Evolutionary conservation across 1,140 invertebrate species (phyloP), one percentile per base, ranked within the genome.

Genomic region (Belonocnema kinseyi): DNA sequence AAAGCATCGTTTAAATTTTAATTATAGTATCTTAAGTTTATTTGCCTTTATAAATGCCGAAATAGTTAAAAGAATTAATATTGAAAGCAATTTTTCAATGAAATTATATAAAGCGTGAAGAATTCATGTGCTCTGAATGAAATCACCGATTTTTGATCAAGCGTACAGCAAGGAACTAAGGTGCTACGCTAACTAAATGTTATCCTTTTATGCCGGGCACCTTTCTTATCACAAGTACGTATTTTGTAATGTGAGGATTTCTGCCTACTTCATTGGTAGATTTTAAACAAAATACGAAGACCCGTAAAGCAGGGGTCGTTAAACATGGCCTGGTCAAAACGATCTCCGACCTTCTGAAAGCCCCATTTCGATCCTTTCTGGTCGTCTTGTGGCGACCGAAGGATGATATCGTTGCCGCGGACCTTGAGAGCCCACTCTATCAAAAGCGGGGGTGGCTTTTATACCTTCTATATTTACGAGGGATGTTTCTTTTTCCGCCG

Each of bases 381-480:
- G 85, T 87, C 83, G 82, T 86, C 80, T 82, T 87, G 85, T 79
- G 82, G 85, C 77, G 77, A 80, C 84, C 81, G 78, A 54, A 78
- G 80, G 72, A 79, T 84, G 85, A 88, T 88, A 86, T 83, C 82
- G 77, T 73, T 77, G 80, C 77, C 75, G 81, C 75, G 82, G 86
- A 79, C 86, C 86, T 90, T 88, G 88, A 89, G 86, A 89, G 85
- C 85, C 85, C 85, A 88, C 88, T 91, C 90, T 85, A 90, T 91
- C 89, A 90, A 87, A 89, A 87, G 16, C 26, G 85, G 82, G 82
- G 87, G 86, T 88, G 80, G 87, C 87, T 89, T 90, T 90, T 90
- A 90, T 90, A 87, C 86, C 82, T 88, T 84, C 84, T 88, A 89
- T 90, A 90, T 90, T 89, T 90, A 90, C 87, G 87, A 88, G 86